Evolutionary conservation across 2,888 invertebrate genomes (phyloP), one percentile per base, ranked within the genome.

Genomic region (Tipula lateralis): DNA sequence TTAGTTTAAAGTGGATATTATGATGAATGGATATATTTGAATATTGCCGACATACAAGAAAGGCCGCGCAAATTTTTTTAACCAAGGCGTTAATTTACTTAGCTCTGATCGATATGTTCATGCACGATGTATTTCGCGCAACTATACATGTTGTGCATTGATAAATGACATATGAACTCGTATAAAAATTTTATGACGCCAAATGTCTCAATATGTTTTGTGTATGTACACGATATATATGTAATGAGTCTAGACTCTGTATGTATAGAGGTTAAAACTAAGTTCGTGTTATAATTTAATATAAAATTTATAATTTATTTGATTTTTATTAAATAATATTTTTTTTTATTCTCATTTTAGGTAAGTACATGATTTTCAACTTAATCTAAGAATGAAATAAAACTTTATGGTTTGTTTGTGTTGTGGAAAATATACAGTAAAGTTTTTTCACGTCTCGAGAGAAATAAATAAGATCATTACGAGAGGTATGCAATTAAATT

Each of bases 81-180:
- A n/a, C 24, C 24, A 66, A 66, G 66, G 66, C 66, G 66, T 66
- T 66, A 66, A 66, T 66, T 66, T 66, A 66, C 66, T 66, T 66
- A 66, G 9, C 66, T 66, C 24, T 24, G 66, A 66, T 66, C 66
- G 24, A 66, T 66, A 66, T 16, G 12, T 7, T 1, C 7, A 5
- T 44, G 16, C n/a, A n/a, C n/a, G 44, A 44, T 13, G n/a, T 44
- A 44, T n/a, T 44, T 44, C n/a, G 44, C 44, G n/a, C n/a, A n/a
- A n/a, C n/a, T n/a, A n/a, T n/a, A n/a, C n/a, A n/a, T 5, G 1
- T 36, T 36, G 3, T 50, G 16, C 44, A 50, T 66, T 66, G 66
- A 66, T 66, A 66, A 24, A 66, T 66, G 66, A 66, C 66, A 66
- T 24, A 66, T 24, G 24, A 66, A 66, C 66, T 66, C 12, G 39